These are phyloP conservation scores for Podilymbus podiceps DNA, from an alignment of 2,113 vertebrate species.

Conservation along the genomic window DNA sequence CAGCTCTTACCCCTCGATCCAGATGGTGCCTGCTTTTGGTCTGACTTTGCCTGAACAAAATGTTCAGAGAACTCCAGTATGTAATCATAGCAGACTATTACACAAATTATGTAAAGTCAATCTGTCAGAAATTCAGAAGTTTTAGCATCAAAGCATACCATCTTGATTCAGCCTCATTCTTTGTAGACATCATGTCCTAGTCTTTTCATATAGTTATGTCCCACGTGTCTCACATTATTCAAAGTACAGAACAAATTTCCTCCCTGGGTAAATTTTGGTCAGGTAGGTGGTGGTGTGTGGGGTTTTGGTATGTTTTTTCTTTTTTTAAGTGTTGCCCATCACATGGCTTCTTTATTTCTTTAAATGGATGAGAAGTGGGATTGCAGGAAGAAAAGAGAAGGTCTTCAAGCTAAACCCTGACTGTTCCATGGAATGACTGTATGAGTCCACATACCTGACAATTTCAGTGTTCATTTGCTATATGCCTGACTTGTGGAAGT, in stretches of 20 bases:
- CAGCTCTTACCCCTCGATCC: neutral
- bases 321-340: neutral
- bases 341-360: neutral
- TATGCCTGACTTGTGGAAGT: neutral
- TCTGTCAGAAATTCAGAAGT: neutral
- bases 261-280: neutral
- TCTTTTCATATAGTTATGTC: neutral
- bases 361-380: neutral
- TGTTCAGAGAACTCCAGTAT: neutral
- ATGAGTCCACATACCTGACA: neutral
- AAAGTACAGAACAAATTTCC: neutral
- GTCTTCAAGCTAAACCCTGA: neutral
- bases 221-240: neutral
- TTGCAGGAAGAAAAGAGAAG: neutral
- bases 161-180: neutral
- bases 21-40: neutral
- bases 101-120: neutral
- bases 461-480: neutral
- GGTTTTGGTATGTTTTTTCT: neutral
- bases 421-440: neutral
- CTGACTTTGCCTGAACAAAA: neutral
- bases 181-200: neutral
- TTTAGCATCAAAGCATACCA: neutral
- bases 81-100: neutral
- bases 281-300: neutral